Evolutionary conservation across 2,888 invertebrate genomes (phyloP).

Genomic region (Tricholauxania praeusta): DNA sequence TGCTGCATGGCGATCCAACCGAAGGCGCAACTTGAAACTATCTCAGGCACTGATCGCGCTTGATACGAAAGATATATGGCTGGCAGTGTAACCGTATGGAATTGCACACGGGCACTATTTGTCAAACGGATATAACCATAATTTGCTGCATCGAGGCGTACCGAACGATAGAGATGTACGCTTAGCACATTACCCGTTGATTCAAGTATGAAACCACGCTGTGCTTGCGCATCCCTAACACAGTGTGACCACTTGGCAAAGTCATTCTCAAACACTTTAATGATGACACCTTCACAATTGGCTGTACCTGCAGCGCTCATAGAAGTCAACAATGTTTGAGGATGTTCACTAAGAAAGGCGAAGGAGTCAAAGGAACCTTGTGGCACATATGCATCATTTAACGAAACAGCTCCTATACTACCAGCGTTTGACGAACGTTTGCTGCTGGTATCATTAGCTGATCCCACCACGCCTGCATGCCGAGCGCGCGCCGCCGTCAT

Average conservation of each 20-base stretch:
- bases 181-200: conserved; percentile 56
- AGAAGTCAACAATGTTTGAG: conserved; percentile 37
- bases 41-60: conserved; percentile 73
- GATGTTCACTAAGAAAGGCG: conserved; percentile 43
- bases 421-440: neutral
- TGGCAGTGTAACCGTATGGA: conserved; percentile 59
- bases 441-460: neutral
- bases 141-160: neutral
- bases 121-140: neutral
- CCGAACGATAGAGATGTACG: conserved; percentile 52
- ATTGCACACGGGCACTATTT: neutral
- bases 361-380: conserved; percentile 32
- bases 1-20: conserved; percentile 78
- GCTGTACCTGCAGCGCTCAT: conserved; percentile 40
- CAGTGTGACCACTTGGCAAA: conserved; percentile 58
- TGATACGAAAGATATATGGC: conserved; percentile 75
- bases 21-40: conserved; percentile 77
- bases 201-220: conserved; percentile 54
- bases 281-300: conserved; percentile 54
- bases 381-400: neutral
- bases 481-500: conserved; percentile 5
- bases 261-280: conserved; percentile 56
- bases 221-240: conserved; percentile 50
- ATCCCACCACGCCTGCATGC: conserved; percentile 1
- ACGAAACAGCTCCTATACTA: neutral